These are phyloP conservation scores for Nasonia vitripennis DNA, from an alignment of 1,140 invertebrate genomes.

Conservation along the genomic window DNA sequence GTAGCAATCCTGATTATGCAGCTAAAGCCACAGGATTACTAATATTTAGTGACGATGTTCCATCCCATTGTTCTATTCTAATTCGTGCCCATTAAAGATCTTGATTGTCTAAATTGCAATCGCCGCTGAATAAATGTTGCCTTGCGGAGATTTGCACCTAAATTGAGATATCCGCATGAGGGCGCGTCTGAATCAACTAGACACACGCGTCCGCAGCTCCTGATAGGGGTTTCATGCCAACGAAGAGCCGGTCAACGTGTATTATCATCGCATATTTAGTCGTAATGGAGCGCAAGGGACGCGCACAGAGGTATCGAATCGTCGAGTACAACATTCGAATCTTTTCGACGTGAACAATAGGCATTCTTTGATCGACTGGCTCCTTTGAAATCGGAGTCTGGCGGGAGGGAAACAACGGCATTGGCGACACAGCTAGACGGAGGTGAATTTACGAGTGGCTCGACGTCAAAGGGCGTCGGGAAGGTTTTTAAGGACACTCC, in stretches of 20 bases:
- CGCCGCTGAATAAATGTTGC: conserved; percentile 28
- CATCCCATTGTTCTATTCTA: neutral
- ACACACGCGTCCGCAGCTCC: neutral
- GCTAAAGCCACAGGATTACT: conserved; percentile 9
- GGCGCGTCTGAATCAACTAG: neutral
- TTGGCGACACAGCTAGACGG: neutral
- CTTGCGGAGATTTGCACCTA: neutral
- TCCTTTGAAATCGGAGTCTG: conserved; percentile 6
- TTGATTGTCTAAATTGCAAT: conserved; percentile 31
- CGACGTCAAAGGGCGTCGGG: conserved; percentile 17
- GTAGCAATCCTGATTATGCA: conserved; percentile 11
- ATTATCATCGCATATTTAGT: neutral
- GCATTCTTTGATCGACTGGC: neutral
- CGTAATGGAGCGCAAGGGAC: neutral
- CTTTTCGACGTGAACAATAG: conserved; percentile 6
- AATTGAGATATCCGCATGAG: neutral
- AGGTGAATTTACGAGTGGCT: neutral
- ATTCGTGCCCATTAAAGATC: neutral
- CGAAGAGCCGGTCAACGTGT: neutral
- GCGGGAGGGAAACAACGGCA: neutral
- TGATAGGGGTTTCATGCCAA: neutral
- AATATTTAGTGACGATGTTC: conserved; percentile 14
- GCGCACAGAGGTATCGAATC: neutral
- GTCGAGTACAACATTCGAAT: neutral
- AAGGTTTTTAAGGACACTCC: conserved; percentile 38